Conservation (phyloP, 2,888 invertebrate species). For the Pristionchus entomophagus region DNA sequence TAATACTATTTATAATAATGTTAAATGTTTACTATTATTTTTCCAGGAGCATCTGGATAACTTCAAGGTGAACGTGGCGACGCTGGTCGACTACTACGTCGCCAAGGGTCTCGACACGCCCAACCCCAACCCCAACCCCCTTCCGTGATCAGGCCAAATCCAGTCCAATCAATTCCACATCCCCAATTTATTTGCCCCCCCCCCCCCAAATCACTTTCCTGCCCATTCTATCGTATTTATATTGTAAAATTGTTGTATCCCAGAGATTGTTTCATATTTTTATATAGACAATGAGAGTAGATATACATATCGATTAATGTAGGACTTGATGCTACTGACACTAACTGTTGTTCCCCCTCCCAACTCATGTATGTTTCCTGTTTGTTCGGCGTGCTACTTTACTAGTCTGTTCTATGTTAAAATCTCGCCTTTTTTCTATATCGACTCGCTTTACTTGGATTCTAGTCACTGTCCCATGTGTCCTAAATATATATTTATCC, state of each 20-base stretch:
- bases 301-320: neutral
- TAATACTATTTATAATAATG: neutral
- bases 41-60: slow-evolving; percentile 66
- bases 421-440: slow-evolving; percentile 12
- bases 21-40: neutral
- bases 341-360: neutral
- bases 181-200: too few species aligned
- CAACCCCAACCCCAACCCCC: slow-evolving; percentile 49
- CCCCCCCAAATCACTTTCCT: neutral
- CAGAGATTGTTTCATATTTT: slow-evolving; percentile 10
- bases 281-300: neutral
- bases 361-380: slow-evolving; percentile 14
- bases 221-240: neutral
- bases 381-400: slow-evolving; percentile 21
- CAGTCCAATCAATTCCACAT: too few species aligned
- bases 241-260: neutral
- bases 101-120: slow-evolving; percentile 67
- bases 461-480: slow-evolving; percentile 16
- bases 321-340: slow-evolving; percentile 19
- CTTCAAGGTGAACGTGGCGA: slow-evolving; percentile 69
- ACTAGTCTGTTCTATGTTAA: slow-evolving; percentile 11
- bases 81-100: slow-evolving; percentile 70
- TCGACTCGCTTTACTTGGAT: slow-evolving; percentile 1
- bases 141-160: neutral
- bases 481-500: neutral